Evolutionary conservation across 2,797 vertebrate genomes (phyloP), one percentile per base, ranked within the genome.

Genomic region (Diplodus puntazzo): DNA sequence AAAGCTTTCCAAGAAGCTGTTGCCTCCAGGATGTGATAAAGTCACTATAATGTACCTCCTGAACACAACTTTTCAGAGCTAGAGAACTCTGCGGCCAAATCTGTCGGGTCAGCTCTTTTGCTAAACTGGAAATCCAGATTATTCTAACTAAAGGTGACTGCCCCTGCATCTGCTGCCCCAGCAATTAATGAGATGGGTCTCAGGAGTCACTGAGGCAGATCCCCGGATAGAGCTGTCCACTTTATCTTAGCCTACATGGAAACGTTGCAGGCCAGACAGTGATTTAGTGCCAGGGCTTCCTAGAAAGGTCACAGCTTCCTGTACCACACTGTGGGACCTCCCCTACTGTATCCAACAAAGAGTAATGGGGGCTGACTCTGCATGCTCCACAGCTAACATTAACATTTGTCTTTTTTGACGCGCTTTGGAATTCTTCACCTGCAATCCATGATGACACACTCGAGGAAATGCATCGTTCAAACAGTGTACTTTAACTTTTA

Each of bases 161-260:
- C 60, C 91, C 91, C 91, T 88, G 89, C 85, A 91, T 94, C 89
- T 90, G 87, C 91, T 91, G 84, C 85, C 93, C 86, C 87, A 53
- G 88, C 93, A 90, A 92, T 94, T 95, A 95, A 95, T 94, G 90
- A 90, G 91, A 89, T 86, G 86, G 89, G 89, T 90, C 93, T 92
- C 84, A 75, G 87, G 88, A 93, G 93, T 91, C 90, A 92, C 62
- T 60, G 84, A 93, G 90, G 91, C 90, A 86, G 92, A 94, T 95
- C 92, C 88, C 92, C 64, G 78, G 94, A 95, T 94, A 94, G 88
- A 95, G 92, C 87, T 88, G 89, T 94, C 93, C 89, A 93, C 92
- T 95, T 94, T 91, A 94, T 95, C 93, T 94, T 91, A 84, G 83
- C 86, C 90, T 84, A 79, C 83, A 85, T 84, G 82, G 91, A 90